Percentiles rank a stretch among this genome's conserved stretches.
Evolutionary conservation across 2,113 vertebrate genomes (phyloP).

Genomic region (Dryoscopus gambensis): DNA sequence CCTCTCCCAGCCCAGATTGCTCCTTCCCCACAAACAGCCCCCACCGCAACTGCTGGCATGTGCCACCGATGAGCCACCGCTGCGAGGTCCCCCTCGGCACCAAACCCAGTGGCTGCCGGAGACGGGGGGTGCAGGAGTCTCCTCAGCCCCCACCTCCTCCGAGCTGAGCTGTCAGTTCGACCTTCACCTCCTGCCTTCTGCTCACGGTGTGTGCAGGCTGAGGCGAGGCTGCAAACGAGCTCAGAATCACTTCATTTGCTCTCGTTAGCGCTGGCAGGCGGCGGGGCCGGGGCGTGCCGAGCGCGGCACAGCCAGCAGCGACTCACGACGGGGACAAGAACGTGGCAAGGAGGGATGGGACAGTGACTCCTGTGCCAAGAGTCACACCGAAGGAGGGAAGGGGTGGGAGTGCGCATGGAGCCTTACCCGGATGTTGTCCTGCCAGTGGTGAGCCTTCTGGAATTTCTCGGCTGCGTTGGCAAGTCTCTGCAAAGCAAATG

Average conservation of each 20-base stretch:
- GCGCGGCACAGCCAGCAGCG: accelerated
- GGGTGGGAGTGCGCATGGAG: accelerated
- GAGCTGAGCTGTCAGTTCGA: not conserved
- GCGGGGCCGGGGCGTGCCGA: accelerated
- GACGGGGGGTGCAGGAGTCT: not conserved
- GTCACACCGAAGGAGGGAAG: accelerated
- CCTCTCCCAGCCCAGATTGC: slow-evolving; percentile 12
- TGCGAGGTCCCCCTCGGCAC: not conserved
- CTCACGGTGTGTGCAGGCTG: not conserved
- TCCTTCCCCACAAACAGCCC: not conserved
- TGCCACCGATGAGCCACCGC: accelerated
- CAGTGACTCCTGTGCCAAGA: not conserved
- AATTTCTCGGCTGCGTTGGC: slow-evolving; percentile 89
- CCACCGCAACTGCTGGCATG: not conserved
- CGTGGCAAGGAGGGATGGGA: not conserved
- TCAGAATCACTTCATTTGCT: slow-evolving; percentile 31
- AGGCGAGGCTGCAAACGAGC: slow-evolving; percentile 2
- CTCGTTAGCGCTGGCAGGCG: not conserved
- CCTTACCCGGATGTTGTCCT: slow-evolving; percentile 93
- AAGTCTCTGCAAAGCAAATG: slow-evolving; percentile 78
- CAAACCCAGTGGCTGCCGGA: accelerated
- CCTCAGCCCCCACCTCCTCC: not conserved
- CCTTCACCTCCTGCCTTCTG: slow-evolving; percentile 43
- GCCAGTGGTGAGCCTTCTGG: slow-evolving; percentile 91
- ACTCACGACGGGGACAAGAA: accelerated